Percentiles rank a stretch among this genome's conserved stretches.
phyloP scores from a whole-genome alignment of 1,140 invertebrate species.

The Ephestia elutella region DNA sequence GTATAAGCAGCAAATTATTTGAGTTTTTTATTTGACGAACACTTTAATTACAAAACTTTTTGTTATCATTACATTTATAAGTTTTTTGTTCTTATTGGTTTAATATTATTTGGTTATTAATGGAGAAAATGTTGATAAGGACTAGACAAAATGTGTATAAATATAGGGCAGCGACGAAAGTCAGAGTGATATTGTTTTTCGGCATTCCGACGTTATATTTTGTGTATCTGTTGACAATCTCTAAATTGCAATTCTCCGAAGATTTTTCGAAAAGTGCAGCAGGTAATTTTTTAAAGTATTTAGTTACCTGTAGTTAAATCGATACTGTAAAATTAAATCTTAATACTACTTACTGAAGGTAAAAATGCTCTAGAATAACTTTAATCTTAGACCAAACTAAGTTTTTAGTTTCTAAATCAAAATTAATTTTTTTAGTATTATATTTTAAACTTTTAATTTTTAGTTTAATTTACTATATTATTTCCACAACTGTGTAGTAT shows the following conservation, averaged over 20 bases:
- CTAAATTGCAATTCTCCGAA: not conserved
- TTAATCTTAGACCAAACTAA: too few relatives aligned
- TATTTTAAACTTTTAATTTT: too few relatives aligned
- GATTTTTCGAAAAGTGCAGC: not conserved
- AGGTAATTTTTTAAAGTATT: not conserved
- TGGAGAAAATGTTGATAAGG: constrained; percentile 64
- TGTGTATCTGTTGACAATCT: constrained; percentile 11
- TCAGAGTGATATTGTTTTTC: constrained; percentile 51
- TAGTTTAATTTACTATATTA: too few relatives aligned
- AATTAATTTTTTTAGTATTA: too few relatives aligned
- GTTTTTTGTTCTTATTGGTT: constrained; percentile 21
- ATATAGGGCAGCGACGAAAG: constrained; percentile 33
- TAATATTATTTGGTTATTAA: constrained; percentile 30
- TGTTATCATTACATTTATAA: constrained; percentile 12
- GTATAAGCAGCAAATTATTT: constrained; percentile 51
- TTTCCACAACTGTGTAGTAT: too few relatives aligned
- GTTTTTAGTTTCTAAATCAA: too few relatives aligned
- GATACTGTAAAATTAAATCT: too few relatives aligned
- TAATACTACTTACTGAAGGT: too few relatives aligned
- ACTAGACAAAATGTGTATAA: constrained; percentile 45
- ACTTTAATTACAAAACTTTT: constrained; percentile 11
- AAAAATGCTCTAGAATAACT: too few relatives aligned
- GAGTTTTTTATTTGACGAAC: constrained; percentile 65
- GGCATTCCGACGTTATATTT: constrained; percentile 41
- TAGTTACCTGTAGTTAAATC: not conserved